phyloP scores from a whole-genome alignment of 2,888 invertebrate genomes.

The Drosophila kanekoi region DNA sequence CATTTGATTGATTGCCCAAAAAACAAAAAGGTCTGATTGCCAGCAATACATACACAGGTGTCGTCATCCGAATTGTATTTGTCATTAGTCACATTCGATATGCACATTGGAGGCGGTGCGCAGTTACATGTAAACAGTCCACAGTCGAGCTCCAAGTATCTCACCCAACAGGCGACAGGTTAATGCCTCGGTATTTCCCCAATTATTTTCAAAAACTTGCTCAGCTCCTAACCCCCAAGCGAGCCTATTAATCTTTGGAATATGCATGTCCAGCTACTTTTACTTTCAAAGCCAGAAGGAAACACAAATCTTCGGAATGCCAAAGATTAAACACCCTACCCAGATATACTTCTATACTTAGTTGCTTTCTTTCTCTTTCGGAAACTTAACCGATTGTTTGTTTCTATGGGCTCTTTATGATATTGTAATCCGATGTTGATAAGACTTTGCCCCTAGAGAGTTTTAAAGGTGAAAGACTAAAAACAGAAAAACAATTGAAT shows the following conservation, averaged over 20 bases:
- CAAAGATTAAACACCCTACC: background rate
- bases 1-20: constrained; percentile 46
- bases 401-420: no score
- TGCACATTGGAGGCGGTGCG: constrained; percentile 30
- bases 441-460: no score
- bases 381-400: no score
- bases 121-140: constrained; percentile 1
- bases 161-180: constrained; percentile 25
- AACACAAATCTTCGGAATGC: no score
- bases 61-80: constrained; percentile 33
- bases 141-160: background rate
- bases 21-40: background rate
- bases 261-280: constrained; percentile 8
- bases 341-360: no score
- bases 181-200: constrained; percentile 50
- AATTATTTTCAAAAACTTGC: constrained; percentile 35
- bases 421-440: no score
- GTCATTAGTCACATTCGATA: constrained; percentile 41
- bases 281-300: constrained; percentile 1
- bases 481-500: no score
- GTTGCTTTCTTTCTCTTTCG: no score
- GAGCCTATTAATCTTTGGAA: constrained; percentile 38
- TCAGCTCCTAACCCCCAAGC: constrained; percentile 9
- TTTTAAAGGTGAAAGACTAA: no score
- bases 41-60: constrained; percentile 8